Base-by-base conservation (phyloP, 2,113 vertebrate genomes). In the Colius striatus region DNA sequence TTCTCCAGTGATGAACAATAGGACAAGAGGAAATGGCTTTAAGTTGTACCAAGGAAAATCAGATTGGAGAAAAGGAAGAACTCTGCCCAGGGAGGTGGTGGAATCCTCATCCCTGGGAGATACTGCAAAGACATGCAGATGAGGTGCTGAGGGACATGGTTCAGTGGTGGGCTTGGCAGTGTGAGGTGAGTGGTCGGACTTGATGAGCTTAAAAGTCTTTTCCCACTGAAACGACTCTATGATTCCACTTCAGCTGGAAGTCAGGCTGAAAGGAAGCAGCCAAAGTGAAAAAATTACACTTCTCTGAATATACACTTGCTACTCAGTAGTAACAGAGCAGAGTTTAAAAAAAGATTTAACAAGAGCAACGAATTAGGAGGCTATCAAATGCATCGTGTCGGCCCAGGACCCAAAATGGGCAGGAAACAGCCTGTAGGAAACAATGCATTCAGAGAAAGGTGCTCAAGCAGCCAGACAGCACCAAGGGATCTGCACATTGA, bases 401-500 rank as follows among this genome's bases (percentile, higher is more conserved):
- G 36, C 62, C 29, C 62, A 60, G 68, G 36, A 86, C 29, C 43
- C 38, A 67, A 41, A 20, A 14, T 7, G 60, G 25, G 60, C 41
- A 79, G 66, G 41, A 72, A 65, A 36, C 8, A 11, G 45, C 29
- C 54, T 18, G 29, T 12, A 65, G 12, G 1, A 30, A 68, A 43
- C 1, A 1, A 25, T 16, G 22, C 10, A 2, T 4, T 50, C 16
- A 16, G 45, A 22, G 84, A 7, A 5, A 16, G 13, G 3, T 4
- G 0, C 8, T 19, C 5, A 9, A 54, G 41, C 21, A 32, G 26
- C 16, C 48, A 43, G 23, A 48, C 43, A 60, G 50, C 54, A 23
- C 47, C 47, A 11, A 16, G 34, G 29, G 34, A 27, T 4, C 50
- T 2, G 26, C 58, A 61, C 66, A 14, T 41, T 12, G 9, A 41